Conservation (phyloP, 2,113 vertebrate genomes). For the Gobiocypris rarus region DNA sequence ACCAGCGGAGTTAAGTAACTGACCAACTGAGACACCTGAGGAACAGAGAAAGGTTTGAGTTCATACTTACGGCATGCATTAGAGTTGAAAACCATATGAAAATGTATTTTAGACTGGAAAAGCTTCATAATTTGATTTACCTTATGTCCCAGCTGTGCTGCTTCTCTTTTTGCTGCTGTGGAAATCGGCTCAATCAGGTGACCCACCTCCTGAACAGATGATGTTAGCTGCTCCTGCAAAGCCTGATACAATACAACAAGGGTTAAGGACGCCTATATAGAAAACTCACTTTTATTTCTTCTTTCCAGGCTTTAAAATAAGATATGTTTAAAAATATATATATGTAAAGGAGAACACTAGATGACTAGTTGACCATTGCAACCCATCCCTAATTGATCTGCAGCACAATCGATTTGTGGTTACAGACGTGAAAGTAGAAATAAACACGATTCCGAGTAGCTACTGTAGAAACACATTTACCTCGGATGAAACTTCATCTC, state of each 20-base stretch:
- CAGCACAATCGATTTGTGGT: too few relatives aligned
- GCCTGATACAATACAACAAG: conserved; percentile 74
- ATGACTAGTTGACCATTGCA: too few relatives aligned
- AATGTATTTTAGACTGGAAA: background rate
- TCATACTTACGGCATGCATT: background rate
- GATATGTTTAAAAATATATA: too few relatives aligned
- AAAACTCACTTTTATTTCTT: background rate
- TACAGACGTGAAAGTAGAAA: too few relatives aligned
- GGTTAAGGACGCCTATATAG: background rate
- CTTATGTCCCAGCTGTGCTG: conserved; percentile 97
- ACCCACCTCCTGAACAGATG: conserved; percentile 94
- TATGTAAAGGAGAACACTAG: too few relatives aligned
- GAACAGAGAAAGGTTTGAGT: background rate
- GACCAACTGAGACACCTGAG: conserved; percentile 91
- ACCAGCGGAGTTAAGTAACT: conserved; percentile 94
- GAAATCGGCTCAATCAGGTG: conserved; percentile 95
- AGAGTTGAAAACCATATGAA: background rate
- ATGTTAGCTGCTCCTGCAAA: conserved; percentile 94
- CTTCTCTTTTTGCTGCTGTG: conserved; percentile 90
- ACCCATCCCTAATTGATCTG: too few relatives aligned
- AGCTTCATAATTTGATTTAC: conserved; percentile 65
- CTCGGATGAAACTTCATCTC: conserved; percentile 97
- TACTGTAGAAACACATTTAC: conserved; percentile 67
- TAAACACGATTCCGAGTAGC: too few relatives aligned
- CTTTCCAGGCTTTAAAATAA: too few relatives aligned